These are phyloP conservation scores for Calliphora vomitoria DNA, from an alignment of 2,888 invertebrate species.

Conservation along the genomic window DNA sequence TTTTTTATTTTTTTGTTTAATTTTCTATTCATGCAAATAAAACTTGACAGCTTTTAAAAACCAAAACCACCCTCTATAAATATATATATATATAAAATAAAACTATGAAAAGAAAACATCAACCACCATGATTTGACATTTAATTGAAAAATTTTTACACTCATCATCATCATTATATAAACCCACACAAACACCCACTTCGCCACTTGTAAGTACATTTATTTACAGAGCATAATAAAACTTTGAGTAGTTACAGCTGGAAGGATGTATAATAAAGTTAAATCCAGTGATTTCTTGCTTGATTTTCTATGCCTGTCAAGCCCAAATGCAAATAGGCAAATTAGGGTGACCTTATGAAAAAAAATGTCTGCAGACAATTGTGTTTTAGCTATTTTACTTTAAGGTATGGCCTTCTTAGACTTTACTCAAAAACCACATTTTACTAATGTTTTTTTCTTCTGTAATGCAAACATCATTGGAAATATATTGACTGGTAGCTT, in stretches of 20 bases:
- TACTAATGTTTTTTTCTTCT: background rate
- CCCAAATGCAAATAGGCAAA: conserved; percentile 36
- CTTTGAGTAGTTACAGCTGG: conserved; percentile 25
- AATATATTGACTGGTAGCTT: background rate
- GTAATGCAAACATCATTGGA: background rate
- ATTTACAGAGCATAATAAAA: conserved; percentile 25
- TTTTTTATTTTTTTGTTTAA: background rate
- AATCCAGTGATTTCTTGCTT: conserved; percentile 55
- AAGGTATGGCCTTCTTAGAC: conserved; percentile 15
- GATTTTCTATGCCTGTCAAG: conserved; percentile 59
- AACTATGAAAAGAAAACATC: conserved; percentile 28
- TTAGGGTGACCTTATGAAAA: conserved; percentile 31
- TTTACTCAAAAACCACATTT: conserved; percentile 21
- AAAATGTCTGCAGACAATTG: background rate
- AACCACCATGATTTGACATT: conserved; percentile 69
- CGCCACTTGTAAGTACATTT: conserved; percentile 21
- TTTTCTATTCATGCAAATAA: conserved; percentile 63
- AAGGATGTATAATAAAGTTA: conserved; percentile 43
- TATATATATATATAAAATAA: background rate
- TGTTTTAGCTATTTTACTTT: background rate
- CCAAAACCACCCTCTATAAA: background rate
- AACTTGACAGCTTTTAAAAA: conserved; percentile 59
- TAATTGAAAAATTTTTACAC: conserved; percentile 70
- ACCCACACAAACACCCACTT: conserved; percentile 7
- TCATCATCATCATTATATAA: conserved; percentile 11